These are phyloP conservation scores for Notolepis coatsorum DNA, from an alignment of 2,797 vertebrate genomes.

Conservation along the genomic window DNA sequence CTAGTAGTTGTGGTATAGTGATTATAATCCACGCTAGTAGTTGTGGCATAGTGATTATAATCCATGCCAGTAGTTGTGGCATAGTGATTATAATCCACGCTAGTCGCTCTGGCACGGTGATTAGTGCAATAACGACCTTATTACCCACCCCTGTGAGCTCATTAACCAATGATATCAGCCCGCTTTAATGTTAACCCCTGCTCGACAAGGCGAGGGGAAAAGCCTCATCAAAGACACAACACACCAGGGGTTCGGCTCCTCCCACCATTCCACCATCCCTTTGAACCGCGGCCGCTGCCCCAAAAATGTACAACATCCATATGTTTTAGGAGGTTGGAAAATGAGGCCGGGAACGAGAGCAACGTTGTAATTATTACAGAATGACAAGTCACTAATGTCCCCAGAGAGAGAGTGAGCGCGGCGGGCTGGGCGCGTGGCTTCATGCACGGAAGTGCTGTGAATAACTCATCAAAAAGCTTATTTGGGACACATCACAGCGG, in stretches of 20 bases:
- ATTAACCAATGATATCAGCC: constrained; percentile 22
- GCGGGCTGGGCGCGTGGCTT: neutral
- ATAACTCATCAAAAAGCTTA: constrained; percentile 1
- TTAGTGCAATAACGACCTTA: constrained; percentile 33
- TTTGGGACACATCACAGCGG: neutral
- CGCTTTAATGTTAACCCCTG: neutral
- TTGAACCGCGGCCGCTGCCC: neutral
- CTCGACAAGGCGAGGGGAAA: constrained; percentile 1
- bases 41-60: constrained; percentile 26
- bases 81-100: constrained; percentile 5
- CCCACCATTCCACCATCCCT: neutral
- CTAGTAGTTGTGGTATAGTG: constrained; percentile 10
- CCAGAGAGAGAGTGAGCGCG: too few relatives aligned
- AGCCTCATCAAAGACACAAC: constrained; percentile 8
- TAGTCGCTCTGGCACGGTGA: constrained; percentile 11
- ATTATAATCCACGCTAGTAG: constrained; percentile 5
- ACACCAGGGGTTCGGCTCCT: neutral
- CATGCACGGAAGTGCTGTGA: neutral
- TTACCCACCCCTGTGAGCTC: constrained; percentile 31
- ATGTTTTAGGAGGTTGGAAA: too few relatives aligned
- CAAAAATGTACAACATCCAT: too few relatives aligned
- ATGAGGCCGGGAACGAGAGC: too few relatives aligned
- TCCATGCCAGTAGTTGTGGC: constrained; percentile 1
- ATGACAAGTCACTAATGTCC: neutral
- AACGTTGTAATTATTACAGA: too few relatives aligned